Conservation (phyloP, 2,888 invertebrate species). For the Stenotaenia linearis region DNA sequence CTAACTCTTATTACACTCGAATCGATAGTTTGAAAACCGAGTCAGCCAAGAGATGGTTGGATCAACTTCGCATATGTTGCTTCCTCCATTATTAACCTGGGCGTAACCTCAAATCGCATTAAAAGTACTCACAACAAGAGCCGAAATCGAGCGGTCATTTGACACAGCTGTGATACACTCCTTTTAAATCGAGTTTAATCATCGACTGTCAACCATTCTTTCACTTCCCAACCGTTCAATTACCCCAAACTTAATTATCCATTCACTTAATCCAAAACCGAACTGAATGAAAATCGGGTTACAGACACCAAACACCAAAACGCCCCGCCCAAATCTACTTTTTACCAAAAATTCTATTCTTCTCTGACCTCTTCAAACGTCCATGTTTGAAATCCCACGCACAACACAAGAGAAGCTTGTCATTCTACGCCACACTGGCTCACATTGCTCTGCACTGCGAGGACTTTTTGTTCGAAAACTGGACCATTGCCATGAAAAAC, state of each 20-base stretch:
- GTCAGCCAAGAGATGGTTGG: neutral
- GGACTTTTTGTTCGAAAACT: neutral
- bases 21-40: slow-evolving; percentile 1
- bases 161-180: slow-evolving; percentile 2
- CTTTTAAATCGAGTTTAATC: slow-evolving; percentile 2
- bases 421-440: neutral
- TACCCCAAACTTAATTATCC: neutral
- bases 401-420: neutral
- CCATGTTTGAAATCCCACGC: neutral
- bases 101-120: slow-evolving; percentile 13
- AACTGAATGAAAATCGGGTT: neutral
- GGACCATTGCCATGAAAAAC: neutral
- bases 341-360: neutral
- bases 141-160: neutral
- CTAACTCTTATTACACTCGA: neutral
- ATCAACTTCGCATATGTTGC: slow-evolving; percentile 2
- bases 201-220: neutral
- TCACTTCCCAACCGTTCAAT: neutral
- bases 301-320: neutral
- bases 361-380: neutral
- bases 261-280: neutral
- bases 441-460: neutral
- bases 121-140: neutral
- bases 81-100: slow-evolving; percentile 19
- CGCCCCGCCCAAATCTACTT: neutral